Evolutionary conservation across 2,888 invertebrate species (phyloP).

Genomic region (Flabesymbios commensalis): DNA sequence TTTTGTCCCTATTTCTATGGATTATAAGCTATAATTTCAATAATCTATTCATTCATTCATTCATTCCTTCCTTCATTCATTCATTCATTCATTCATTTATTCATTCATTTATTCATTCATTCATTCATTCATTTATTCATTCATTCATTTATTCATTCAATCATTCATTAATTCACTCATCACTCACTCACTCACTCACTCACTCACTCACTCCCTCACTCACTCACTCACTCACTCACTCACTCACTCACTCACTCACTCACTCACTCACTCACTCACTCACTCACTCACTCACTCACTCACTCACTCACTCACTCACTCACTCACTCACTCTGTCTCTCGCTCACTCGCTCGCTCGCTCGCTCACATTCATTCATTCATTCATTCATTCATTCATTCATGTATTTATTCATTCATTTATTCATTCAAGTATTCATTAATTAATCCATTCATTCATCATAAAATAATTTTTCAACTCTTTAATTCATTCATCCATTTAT

Average conservation of each 20-base stretch:
- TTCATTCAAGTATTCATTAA: no score
- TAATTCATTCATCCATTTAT: no score
- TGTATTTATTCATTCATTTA: no score
- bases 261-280: slow-evolving; percentile 11
- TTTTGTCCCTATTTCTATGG: no score
- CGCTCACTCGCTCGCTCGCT: no score
- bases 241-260: slow-evolving; percentile 13
- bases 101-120: slow-evolving; percentile 6
- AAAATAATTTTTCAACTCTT: no score
- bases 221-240: slow-evolving; percentile 12
- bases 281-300: slow-evolving; percentile 18
- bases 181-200: not conserved
- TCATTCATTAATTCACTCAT: not conserved
- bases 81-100: slow-evolving; percentile 7
- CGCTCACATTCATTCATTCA: no score
- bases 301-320: slow-evolving; percentile 15
- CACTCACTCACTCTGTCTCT: slow-evolving; percentile 1
- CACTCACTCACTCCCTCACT: slow-evolving; percentile 17
- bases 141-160: slow-evolving; percentile 1
- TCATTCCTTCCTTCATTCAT: not conserved
- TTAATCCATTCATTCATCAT: not conserved
- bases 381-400: no score
- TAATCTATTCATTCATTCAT: not conserved
- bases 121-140: slow-evolving; percentile 4
- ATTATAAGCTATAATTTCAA: no score